Percentiles rank a stretch among this genome's conserved stretches.
These are phyloP conservation scores for Pseudochirops corinnae DNA, from an alignment of 2,797 vertebrate species.

Conservation along the genomic window DNA sequence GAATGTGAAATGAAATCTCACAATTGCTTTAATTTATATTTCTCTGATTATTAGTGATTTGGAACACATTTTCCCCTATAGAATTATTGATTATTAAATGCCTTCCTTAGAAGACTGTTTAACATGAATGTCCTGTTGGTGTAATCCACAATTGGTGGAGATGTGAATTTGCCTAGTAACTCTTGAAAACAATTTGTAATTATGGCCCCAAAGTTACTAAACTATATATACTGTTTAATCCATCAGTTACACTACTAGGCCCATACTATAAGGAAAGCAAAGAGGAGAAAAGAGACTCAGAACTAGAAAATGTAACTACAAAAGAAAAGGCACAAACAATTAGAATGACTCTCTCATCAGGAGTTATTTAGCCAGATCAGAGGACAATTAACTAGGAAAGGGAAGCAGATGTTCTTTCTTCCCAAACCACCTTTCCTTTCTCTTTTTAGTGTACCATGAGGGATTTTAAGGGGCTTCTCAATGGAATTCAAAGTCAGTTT, in stretches of 20 bases:
- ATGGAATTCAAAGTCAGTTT: conserved; percentile 62
- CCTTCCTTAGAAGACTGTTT: neutral
- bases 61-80: neutral
- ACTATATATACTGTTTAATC: neutral
- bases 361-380: conserved; percentile 67
- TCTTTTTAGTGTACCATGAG: neutral
- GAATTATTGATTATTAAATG: neutral
- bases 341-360: conserved; percentile 59
- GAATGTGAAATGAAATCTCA: neutral
- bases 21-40: neutral
- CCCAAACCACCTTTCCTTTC: conserved; percentile 6
- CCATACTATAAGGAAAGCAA: neutral
- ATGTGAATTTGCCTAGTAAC: neutral
- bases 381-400: neutral
- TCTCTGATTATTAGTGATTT: neutral
- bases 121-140: neutral
- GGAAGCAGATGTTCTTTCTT: conserved; percentile 17
- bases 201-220: neutral
- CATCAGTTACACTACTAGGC: neutral
- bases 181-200: neutral
- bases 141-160: neutral
- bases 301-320: conserved; percentile 53
- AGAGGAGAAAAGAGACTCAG: neutral
- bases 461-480: conserved; percentile 54
- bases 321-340: conserved; percentile 59